Base-by-base conservation (phyloP, 2,797 vertebrate species). In the Syngnathus acus region DNA sequence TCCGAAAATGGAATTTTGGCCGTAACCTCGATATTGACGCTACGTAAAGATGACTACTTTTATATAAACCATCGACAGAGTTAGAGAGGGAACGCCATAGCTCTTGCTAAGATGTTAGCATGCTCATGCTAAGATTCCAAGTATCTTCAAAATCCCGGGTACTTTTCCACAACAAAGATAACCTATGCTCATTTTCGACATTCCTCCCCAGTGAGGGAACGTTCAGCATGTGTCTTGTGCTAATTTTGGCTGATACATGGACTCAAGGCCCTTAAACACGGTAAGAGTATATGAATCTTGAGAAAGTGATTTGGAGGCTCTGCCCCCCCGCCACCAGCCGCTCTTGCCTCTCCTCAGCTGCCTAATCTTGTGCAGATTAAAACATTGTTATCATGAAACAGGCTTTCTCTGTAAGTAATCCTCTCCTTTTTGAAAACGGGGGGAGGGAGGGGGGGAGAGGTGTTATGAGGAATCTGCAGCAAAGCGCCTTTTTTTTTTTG, bases 301-400 rank as follows among this genome's bases (percentile, higher is more conserved):
- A 65, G 19, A 65, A 53, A 63, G 63, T 74, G 70, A 69, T 73
- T 71, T 5, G 23, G 37, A 69, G 40, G 50, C 71, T 66, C 68
- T 54, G 14, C 72, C 79, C 60, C 26, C 70, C 39, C 7, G 51
- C 68, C 10, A 45, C 60, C 23, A 16, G 66, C 48, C 63, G 9
- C 42, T 7, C 69, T 74, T 69, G 71, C 87, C 91, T 92, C 90
- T 90, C 90, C 91, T 92, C 94, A 90, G 93, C 92, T 92, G 91
- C 92, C 92, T 96, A 97, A 98, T 97, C 94, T 95, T 93, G 89
- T 92, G 93, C 95, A 98, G 95, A 97, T 97, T 96, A 94, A 94
- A 87, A 95, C 94, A 89, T 92, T 90, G 92, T 93, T 92, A 94
- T 97, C 94, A 95, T 96, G 95, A 96, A 96, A 95, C 94, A 94